Evolutionary conservation across 2,113 vertebrate species (phyloP), one percentile per base, ranked within the genome.

Genomic region (Pomatostomus ruficeps): DNA sequence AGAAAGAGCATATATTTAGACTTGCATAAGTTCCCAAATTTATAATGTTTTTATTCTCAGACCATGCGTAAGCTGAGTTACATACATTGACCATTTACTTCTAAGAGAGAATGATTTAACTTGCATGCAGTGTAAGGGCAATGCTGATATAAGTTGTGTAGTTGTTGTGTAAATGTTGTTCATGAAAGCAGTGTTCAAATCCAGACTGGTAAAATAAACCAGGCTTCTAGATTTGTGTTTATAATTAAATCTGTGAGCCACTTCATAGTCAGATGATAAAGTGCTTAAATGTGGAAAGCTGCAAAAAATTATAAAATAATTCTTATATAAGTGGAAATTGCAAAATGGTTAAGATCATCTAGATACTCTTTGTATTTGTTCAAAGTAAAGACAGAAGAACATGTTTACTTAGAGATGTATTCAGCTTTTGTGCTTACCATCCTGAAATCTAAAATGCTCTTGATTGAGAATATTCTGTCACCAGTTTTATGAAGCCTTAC

Each of bases 241-340:
- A 80, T 90, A 86, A 48, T 88, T 87, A 77, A 85, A 68, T 84
- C 52, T 78, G 52, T 54, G 67, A 82, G 58, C 22, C 38, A 63
- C 57, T 82, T 82, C 76, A 91, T 52, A 89, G 79, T 92, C 88
- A 89, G 63, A 72, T 84, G 63, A 94, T 58, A 91, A 78, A 79
- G 46, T 92, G 72, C 48, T 92, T 57, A 95, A 87, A 87, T 54
- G 36, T 65, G 26, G 61, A 87, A 23, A 77, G 22, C 25, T 92
- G 22, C 2, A 92, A 91, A 91, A 1, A 19, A n/a, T 29, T 7
- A 42, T 9, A 9, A 38, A 67, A 59, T 3, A 88, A 52, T 29
- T 65, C 57, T 92, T 84, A 67, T n/a, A 4, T 63, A 83, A 80
- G n/a, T 84, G 21, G 28, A 91, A 84, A 65, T 54, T 72, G 16